Evolutionary conservation across 2,888 invertebrate genomes (phyloP).

Genomic region (Pseudococcus longispinus): DNA sequence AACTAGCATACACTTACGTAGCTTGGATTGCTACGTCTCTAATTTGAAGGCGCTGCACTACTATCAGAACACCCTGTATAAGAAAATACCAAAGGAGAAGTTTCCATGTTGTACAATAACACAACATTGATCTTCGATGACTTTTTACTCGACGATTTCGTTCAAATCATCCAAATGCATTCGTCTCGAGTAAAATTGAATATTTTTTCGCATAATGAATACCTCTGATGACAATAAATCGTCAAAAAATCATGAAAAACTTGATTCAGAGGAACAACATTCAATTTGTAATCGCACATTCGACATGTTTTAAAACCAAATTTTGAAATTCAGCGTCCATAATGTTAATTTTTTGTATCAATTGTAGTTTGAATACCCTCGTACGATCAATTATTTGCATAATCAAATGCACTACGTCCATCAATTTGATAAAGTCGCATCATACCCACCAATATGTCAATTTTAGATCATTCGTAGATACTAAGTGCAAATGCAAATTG

Average conservation of each 20-base stretch:
- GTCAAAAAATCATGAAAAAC: neutral
- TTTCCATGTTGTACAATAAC: too few relatives aligned
- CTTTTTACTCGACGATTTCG: too few relatives aligned
- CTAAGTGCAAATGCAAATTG: neutral
- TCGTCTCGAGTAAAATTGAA: too few relatives aligned
- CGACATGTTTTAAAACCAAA: neutral
- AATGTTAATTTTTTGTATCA: neutral
- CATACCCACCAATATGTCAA: constrained; percentile 1
- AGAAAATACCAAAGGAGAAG: too few relatives aligned
- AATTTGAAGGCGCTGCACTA: too few relatives aligned
- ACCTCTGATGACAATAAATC: neutral
- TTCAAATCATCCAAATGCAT: too few relatives aligned
- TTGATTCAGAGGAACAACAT: neutral
- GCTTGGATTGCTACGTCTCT: too few relatives aligned
- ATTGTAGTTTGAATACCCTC: neutral
- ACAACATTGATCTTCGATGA: too few relatives aligned
- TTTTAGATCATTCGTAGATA: neutral
- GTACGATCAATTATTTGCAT: neutral
- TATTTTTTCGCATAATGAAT: too few relatives aligned
- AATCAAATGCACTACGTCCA: neutral
- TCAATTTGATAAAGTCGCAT: neutral
- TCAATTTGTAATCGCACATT: neutral
- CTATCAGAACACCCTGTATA: too few relatives aligned
- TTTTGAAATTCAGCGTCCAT: neutral
- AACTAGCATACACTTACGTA: too few relatives aligned